phyloP scores from a whole-genome alignment of 2,797 vertebrate species.

The Acanthiza pusilla region DNA sequence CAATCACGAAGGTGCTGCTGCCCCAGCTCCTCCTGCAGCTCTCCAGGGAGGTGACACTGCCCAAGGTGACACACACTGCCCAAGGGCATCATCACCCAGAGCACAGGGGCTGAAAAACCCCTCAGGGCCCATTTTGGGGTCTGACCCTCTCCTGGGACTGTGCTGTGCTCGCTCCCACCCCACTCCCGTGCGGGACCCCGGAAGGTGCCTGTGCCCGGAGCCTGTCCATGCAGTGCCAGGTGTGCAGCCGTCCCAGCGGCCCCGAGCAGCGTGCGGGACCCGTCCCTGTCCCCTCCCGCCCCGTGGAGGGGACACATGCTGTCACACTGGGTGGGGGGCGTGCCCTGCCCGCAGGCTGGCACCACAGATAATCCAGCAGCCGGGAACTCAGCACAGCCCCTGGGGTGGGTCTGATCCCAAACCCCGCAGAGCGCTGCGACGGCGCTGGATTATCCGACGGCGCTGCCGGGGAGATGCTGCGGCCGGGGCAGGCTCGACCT shows the following conservation, averaged over 20 bases:
- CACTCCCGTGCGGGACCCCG: background rate
- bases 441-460: constrained; percentile 47
- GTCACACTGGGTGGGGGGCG: constrained; percentile 13
- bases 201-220: background rate
- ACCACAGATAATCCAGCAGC: background rate
- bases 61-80: too few relatives aligned
- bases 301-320: constrained; percentile 24
- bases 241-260: constrained; percentile 2
- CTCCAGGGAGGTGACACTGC: background rate
- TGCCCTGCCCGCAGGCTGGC: background rate
- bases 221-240: constrained; percentile 68
- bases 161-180: background rate
- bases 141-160: fast-evolving
- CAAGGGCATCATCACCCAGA: background rate
- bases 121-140: background rate
- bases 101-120: background rate
- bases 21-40: background rate
- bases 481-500: constrained; percentile 58
- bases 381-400: fast-evolving
- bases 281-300: background rate
- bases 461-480: background rate
- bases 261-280: background rate
- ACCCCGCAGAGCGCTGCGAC: fast-evolving
- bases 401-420: background rate
- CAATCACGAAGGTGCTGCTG: background rate